Evolutionary conservation across 92 coral and sea anemone genomes (phyloP).

Genomic region (Desmophyllum pertusum): DNA sequence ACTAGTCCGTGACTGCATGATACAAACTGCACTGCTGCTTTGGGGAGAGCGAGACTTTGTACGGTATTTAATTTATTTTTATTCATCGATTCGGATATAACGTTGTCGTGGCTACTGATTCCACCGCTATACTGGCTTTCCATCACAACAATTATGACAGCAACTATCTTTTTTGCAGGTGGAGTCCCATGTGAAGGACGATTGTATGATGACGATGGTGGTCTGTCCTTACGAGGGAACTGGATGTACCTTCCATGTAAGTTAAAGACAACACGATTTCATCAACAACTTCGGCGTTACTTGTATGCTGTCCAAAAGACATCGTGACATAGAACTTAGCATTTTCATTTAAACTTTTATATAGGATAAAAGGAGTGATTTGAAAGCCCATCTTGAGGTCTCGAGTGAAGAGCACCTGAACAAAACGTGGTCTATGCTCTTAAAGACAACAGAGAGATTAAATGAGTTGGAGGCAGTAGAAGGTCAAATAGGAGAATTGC

Average conservation of each 20-base stretch:
- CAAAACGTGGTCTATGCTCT: conserved; percentile 13
- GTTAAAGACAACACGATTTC: not conserved
- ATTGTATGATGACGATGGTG: conserved; percentile 21
- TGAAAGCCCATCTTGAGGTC: not conserved
- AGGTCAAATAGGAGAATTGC: not conserved
- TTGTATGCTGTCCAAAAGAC: too few relatives aligned
- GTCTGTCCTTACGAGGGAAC: conserved; percentile 20
- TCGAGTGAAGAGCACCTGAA: conserved; percentile 5
- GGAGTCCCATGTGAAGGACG: conserved; percentile 10
- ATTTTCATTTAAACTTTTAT: not conserved
- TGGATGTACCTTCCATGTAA: conserved; percentile 23
- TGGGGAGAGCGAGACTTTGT: too few relatives aligned
- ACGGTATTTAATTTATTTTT: too few relatives aligned
- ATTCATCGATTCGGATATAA: too few relatives aligned
- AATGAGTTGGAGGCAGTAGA: not conserved
- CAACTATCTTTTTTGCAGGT: not conserved
- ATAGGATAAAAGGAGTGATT: conserved; percentile 21
- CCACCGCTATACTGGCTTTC: too few relatives aligned
- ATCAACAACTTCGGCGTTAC: too few relatives aligned
- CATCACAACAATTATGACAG: not conserved
- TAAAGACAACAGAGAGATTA: not conserved
- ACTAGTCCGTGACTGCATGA: too few relatives aligned
- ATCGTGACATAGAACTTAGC: too few relatives aligned
- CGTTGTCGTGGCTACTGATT: too few relatives aligned
- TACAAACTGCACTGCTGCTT: too few relatives aligned